Evolutionary conservation across 2,797 vertebrate genomes (phyloP).

Genomic region (Hyperoplus immaculatus): DNA sequence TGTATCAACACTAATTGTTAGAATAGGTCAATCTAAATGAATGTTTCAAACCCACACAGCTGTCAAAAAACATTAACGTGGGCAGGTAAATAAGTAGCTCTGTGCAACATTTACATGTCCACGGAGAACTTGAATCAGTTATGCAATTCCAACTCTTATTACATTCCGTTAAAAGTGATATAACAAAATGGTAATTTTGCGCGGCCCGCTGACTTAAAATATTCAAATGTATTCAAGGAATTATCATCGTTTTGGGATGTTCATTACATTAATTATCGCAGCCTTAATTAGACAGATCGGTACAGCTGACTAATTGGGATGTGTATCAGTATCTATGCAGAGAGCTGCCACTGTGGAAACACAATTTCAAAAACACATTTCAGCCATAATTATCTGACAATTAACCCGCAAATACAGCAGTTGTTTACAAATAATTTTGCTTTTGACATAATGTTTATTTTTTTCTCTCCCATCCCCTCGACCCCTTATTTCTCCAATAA

Average conservation of each 20-base stretch:
- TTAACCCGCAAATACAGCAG: conserved; percentile 45
- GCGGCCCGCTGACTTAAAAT: conserved; percentile 42
- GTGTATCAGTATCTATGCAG: conserved; percentile 44
- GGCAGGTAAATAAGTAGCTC: not conserved
- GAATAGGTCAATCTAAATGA: not conserved
- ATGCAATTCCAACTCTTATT: not conserved
- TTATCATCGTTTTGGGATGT: conserved; percentile 49
- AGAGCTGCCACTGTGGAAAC: conserved; percentile 24
- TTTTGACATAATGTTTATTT: conserved; percentile 51
- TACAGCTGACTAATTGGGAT: conserved; percentile 53
- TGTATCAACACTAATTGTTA: not conserved
- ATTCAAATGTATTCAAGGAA: conserved; percentile 67
- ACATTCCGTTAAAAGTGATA: not conserved
- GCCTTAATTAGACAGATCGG: conserved; percentile 57
- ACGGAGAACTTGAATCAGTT: not conserved
- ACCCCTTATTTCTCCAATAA: conserved; percentile 11
- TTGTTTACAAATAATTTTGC: conserved; percentile 38
- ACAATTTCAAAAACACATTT: conserved; percentile 48
- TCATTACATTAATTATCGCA: conserved; percentile 71
- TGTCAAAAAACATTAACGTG: not conserved
- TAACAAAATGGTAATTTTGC: conserved; percentile 1
- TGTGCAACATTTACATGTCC: not conserved
- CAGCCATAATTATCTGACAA: conserved; percentile 57
- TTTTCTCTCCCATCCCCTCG: conserved; percentile 20
- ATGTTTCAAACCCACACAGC: not conserved